Evolutionary conservation across 1,140 invertebrate species (phyloP), one percentile per base, ranked within the genome.

Genomic region (Frieseomelitta varia): DNA sequence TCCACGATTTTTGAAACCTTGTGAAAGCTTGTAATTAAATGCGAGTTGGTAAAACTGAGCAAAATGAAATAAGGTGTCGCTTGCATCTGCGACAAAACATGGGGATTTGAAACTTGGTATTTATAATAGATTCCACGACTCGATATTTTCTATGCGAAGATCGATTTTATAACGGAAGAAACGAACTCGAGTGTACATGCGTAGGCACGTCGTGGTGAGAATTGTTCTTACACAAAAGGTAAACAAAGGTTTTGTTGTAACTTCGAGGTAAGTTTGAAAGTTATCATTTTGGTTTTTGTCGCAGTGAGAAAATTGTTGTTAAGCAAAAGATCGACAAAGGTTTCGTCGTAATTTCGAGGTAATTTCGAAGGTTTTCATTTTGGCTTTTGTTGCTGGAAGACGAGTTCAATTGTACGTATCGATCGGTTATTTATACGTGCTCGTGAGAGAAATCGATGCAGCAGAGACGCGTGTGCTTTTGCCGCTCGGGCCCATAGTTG

Each of bases 1-100:
- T 55, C 67, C 55, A 71, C 15, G 17, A 79, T 77, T 67, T 71
- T 79, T 51, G 65, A 71, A 85, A 30, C 21, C 39, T 72, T 69
- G 39, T 47, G 27, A 10, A 19, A 4, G 24, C 34, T 53, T n/a
- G 34, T 55, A 61, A 84, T 85, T 84, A 87, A 77, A 87, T 55
- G 51, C 30, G 47, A 63, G 68, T 88, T 81, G n/a, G 61, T 85
- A 47, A 81, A 88, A 88, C 79, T 30, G 4, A 12, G 34, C 24
- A 11, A 19, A 80, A 63, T 30, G 58, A 72, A 80, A 12, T 55
- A 67, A 27, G 10, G 10, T 2, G 47, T 21, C 27, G 30, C 19
- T 63, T n/a, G 6, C 8, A 17, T 11, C 47, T 27, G 17, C 27
- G 3, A 47, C 6, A 47, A 30, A 30, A 8, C 39, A 47, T 6